These are phyloP conservation scores for Ptychadena robeensis DNA, from an alignment of 2,797 vertebrate genomes.

Conservation along the genomic window DNA sequence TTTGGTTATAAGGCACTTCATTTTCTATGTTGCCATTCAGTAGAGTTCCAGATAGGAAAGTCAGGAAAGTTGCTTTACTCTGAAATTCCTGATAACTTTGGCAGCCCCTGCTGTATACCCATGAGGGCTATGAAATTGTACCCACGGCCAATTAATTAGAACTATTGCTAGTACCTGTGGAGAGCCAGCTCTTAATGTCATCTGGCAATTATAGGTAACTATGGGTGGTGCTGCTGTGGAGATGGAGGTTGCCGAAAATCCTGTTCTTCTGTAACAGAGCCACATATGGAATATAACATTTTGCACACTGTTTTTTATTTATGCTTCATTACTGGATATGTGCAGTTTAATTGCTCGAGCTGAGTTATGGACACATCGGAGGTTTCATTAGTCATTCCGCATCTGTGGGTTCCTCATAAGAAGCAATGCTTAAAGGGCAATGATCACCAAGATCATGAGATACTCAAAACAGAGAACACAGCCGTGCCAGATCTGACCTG, in stretches of 20 bases:
- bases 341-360: conserved; percentile 43
- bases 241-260: conserved; percentile 1
- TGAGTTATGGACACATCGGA: conserved; percentile 31
- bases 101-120: conserved; percentile 5
- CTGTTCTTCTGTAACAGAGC: not conserved
- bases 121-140: not conserved
- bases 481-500: too few species aligned
- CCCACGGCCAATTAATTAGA: conserved; percentile 45
- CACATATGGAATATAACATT: conserved; percentile 51
- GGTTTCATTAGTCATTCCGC: conserved; percentile 26
- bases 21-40: not conserved
- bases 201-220: conserved; percentile 51
- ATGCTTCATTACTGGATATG: conserved; percentile 46
- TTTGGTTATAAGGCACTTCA: not conserved
- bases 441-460: not conserved
- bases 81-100: conserved; percentile 10
- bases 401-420: conserved; percentile 18
- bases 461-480: too few species aligned
- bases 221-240: conserved; percentile 25
- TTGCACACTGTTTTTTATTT: conserved; percentile 49
- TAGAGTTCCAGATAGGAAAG: not conserved
- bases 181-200: conserved; percentile 34
- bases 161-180: conserved; percentile 7
- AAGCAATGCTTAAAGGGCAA: not conserved
- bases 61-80: conserved; percentile 4